Base-by-base conservation (phyloP, 2,888 invertebrate genomes). In the Lysandra bellargus region DNA sequence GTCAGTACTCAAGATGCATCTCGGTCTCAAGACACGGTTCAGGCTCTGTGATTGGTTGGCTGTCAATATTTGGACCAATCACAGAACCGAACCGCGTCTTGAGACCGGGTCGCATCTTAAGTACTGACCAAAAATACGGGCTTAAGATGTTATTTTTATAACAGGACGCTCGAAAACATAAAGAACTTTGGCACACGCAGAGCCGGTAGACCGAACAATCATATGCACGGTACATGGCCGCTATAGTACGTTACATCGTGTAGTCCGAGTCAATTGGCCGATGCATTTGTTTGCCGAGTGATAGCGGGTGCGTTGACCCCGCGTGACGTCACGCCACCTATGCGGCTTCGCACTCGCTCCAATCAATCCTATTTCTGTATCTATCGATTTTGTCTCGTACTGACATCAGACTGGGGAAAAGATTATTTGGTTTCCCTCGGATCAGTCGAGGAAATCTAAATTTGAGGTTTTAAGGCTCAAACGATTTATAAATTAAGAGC, bases 301-400 rank as follows among this genome's bases (percentile, higher is more conserved):
- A 82, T 82, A 82, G 80, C 79, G 80, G 78, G 83, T 79, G 75
- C 83, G 80, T 79, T 80, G 83, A 83, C 83, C 82, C 80, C 40
- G 14, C 40, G 14, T 79, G 82, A 82, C 83, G 83, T 81, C 81
- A 69, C 69, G 30, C 4, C 33, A 69, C 33, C 30, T 64, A 0
- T 69, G 69, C 14, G 69, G 69, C 69, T 69, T 69, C 69, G 33
- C 64, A 69, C 33, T 69, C 33, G 69, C 17, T 69, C 69, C 69
- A 33, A 69, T 69, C 69, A 69, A 33, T 69, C 17, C 69, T 69
- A 69, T 69, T 69, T 69, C 33, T 69, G 69, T 69, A 69, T 69
- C 69, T 69, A 69, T 69, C 33, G 69, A 69, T 69, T 12, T 69
- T 33, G 5, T 14, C 33, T 33, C 64, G 64, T 2, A 30, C 61